These are phyloP conservation scores for Rhagophthalmus giganteus DNA, from an alignment of 2,888 invertebrate species.

Conservation along the genomic window DNA sequence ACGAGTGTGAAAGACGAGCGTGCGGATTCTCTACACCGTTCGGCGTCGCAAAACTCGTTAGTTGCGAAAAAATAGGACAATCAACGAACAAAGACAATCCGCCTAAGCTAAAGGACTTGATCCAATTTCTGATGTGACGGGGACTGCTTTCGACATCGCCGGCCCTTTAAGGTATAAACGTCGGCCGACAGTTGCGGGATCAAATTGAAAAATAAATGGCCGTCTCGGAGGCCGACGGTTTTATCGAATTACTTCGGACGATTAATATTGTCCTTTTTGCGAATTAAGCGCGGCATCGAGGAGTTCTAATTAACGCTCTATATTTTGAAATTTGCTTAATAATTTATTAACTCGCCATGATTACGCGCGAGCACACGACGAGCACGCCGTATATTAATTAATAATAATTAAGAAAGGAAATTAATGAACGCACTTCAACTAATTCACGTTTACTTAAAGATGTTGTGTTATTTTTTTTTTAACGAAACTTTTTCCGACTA, in stretches of 20 bases:
- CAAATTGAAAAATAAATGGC: conserved; percentile 31
- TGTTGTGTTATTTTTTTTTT: conserved; percentile 8
- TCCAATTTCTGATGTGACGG: conserved; percentile 34
- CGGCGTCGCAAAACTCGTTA: conserved; percentile 31
- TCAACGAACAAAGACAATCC: conserved; percentile 33
- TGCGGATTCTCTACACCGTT: conserved; percentile 24
- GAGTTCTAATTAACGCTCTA: conserved; percentile 10
- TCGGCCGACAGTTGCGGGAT: conserved; percentile 24
- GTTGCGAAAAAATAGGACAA: conserved; percentile 32
- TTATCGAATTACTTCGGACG: conserved; percentile 23
- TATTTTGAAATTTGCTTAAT: conserved; percentile 7
- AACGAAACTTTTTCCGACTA: too few species aligned
- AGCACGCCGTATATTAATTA: conserved; percentile 23
- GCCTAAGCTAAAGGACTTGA: conserved; percentile 32
- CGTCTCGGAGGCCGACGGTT: conserved; percentile 19
- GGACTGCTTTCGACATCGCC: conserved; percentile 27
- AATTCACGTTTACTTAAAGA: conserved; percentile 19
- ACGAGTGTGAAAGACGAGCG: conserved; percentile 34
- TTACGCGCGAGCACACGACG: conserved; percentile 19
- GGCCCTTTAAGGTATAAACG: conserved; percentile 29
- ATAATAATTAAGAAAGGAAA: conserved; percentile 26
- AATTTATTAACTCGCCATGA: conserved; percentile 24
- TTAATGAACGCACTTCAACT: conserved; percentile 22
- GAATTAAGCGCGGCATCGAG: conserved; percentile 11
- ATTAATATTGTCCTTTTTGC: conserved; percentile 26